These are phyloP conservation scores for Diarsia brunnea DNA, from an alignment of 2,888 invertebrate species.

Conservation along the genomic window DNA sequence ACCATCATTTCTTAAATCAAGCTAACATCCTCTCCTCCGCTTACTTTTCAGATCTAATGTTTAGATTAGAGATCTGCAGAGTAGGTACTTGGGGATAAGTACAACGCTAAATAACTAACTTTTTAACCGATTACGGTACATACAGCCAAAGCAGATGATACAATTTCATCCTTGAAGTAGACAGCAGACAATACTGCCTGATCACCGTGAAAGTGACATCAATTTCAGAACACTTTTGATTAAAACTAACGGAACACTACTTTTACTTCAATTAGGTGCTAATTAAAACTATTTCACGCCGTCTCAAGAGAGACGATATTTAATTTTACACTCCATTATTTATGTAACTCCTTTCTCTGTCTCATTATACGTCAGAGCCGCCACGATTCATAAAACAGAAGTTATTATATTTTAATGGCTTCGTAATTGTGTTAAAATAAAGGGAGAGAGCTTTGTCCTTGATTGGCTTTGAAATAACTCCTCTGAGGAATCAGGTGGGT, in stretches of 20 bases:
- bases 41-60: no score
- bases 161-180: background rate
- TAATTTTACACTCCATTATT: slow-evolving; percentile 38
- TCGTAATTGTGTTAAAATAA: slow-evolving; percentile 43
- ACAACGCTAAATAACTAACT: background rate
- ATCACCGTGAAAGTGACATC: slow-evolving; percentile 32
- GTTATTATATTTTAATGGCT: slow-evolving; percentile 32
- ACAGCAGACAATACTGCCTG: background rate
- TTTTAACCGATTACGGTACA: background rate
- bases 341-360: slow-evolving; percentile 4
- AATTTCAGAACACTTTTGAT: slow-evolving; percentile 18
- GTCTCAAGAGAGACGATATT: slow-evolving; percentile 18
- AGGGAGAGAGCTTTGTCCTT: slow-evolving; percentile 22
- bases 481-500: slow-evolving; percentile 25
- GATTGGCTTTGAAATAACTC: slow-evolving; percentile 35
- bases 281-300: slow-evolving; percentile 40
- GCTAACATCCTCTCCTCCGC: no score
- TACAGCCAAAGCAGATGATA: background rate
- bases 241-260: slow-evolving; percentile 34
- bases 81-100: background rate
- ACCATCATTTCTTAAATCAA: background rate
- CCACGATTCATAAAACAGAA: slow-evolving; percentile 18
- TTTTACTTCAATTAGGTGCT: slow-evolving; percentile 38
- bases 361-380: background rate
- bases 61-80: background rate